These are phyloP conservation scores for Rhimphoctona megacephalus DNA, from an alignment of 2,888 invertebrate genomes.

Conservation along the genomic window DNA sequence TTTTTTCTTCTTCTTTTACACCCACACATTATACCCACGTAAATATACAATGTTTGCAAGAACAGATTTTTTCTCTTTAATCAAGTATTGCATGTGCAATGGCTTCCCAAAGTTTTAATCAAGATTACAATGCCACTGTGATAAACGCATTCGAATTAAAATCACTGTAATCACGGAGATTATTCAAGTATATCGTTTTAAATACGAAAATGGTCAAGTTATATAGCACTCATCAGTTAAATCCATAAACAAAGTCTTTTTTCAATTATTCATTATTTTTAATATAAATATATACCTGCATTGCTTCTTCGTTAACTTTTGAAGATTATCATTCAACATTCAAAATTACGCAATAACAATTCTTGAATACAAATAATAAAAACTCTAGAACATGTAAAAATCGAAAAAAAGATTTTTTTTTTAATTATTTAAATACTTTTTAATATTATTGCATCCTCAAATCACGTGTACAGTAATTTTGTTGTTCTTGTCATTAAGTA, in stretches of 20 bases:
- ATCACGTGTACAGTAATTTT: not conserved
- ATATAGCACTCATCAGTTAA: not conserved
- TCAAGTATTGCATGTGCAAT: not conserved
- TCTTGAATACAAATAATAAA: not conserved
- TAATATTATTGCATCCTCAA: not conserved
- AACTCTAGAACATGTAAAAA: not conserved
- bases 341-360: not conserved
- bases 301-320: not conserved
- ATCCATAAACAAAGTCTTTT: not conserved
- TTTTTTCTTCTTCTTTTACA: conserved; percentile 25
- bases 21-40: not conserved
- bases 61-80: not conserved
- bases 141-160: not conserved
- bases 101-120: not conserved
- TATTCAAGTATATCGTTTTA: not conserved
- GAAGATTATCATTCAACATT: not conserved
- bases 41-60: conserved; percentile 10
- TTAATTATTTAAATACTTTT: not conserved
- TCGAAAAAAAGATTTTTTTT: not conserved
- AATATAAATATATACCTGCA: not conserved
- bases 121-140: not conserved
- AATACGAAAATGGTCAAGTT: not conserved
- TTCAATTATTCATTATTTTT: not conserved
- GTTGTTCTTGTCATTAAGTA: not conserved
- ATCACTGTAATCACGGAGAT: not conserved